Percentiles rank a stretch among this genome's conserved stretches.
Conservation (phyloP, 2,797 vertebrate species). For the Ataeniobius toweri region DNA sequence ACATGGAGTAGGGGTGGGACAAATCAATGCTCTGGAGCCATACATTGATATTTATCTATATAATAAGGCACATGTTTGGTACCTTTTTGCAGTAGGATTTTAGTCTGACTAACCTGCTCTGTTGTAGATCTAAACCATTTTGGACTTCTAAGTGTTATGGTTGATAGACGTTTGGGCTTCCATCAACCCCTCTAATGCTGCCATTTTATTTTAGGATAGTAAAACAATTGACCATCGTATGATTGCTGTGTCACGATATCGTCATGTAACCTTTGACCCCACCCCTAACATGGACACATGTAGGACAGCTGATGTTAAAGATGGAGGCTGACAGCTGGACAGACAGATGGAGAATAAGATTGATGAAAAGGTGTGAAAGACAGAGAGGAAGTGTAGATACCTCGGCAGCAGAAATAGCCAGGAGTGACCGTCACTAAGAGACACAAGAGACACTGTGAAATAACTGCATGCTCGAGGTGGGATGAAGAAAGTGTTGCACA, state of each 20-base stretch:
- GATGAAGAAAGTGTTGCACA: slow-evolving; percentile 48
- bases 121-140: too few species aligned
- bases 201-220: too few species aligned
- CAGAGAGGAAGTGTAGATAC: slow-evolving; percentile 79
- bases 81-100: neutral
- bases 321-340: slow-evolving; percentile 50
- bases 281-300: slow-evolving; percentile 28
- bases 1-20: slow-evolving; percentile 21
- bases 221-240: neutral
- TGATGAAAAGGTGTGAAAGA: slow-evolving; percentile 48
- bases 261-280: neutral
- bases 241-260: neutral
- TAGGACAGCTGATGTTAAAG: slow-evolving; percentile 53
- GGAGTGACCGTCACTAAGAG: slow-evolving; percentile 87
- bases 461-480: slow-evolving; percentile 62
- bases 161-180: too few species aligned
- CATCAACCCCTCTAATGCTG: too few species aligned
- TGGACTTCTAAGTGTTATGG: too few species aligned
- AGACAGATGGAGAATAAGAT: slow-evolving; percentile 33
- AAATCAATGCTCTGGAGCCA: neutral
- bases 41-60: neutral
- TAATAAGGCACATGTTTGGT: slow-evolving; percentile 1
- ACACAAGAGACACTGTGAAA: slow-evolving; percentile 85
- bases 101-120: neutral
- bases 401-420: slow-evolving; percentile 88